Evolutionary conservation across 2,113 vertebrate genomes (phyloP).

Genomic region (Mirounga angustirostris): DNA sequence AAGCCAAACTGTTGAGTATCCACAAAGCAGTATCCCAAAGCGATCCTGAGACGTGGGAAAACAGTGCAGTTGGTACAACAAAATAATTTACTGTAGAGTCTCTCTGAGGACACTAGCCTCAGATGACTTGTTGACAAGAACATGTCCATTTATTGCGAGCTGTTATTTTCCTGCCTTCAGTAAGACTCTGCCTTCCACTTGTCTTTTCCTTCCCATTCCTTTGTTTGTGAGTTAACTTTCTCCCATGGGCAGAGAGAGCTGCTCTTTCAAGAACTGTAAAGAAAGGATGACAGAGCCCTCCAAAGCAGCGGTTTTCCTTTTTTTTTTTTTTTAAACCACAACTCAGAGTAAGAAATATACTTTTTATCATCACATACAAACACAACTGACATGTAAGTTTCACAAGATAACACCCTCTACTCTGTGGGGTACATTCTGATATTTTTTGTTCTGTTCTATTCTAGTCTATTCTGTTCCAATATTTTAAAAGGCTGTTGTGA

Average conservation of each 20-base stretch:
- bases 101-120: not conserved
- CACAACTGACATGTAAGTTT: not conserved
- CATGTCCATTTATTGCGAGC: not conserved
- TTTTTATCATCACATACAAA: not conserved
- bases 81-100: not conserved
- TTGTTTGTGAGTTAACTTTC: constrained; percentile 30
- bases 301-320: not conserved
- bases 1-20: not conserved
- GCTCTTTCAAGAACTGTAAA: not conserved
- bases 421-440: not conserved
- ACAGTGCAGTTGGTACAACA: not conserved
- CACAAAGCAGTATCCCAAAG: not conserved
- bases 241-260: not conserved
- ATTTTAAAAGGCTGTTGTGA: constrained; percentile 37
- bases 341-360: not conserved
- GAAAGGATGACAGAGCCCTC: not conserved
- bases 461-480: not conserved
- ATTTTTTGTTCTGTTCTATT: constrained; percentile 15
- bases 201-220: not conserved
- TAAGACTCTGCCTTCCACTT: not conserved
- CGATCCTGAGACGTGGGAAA: not conserved
- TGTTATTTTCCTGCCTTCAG: not conserved
- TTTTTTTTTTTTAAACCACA: not conserved
- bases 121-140: not conserved
- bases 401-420: not conserved